Conservation (phyloP, 2,797 vertebrate species). For the Sitta carolinensis region DNA sequence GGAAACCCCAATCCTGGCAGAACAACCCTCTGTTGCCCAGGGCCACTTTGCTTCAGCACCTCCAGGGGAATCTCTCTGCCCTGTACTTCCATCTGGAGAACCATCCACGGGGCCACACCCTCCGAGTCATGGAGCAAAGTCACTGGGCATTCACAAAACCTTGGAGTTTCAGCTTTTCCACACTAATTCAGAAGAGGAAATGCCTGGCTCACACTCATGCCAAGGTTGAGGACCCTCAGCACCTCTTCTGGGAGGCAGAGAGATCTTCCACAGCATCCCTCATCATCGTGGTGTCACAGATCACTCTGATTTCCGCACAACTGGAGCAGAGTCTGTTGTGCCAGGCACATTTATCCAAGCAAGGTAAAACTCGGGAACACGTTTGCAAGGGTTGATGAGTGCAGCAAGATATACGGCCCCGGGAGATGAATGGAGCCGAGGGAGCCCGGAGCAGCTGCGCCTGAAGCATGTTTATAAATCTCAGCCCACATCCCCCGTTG, state of each 20-base stretch:
- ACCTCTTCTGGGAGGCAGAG: background rate
- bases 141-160: fast-evolving
- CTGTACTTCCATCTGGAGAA: background rate
- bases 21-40: fast-evolving
- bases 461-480: constrained; percentile 59
- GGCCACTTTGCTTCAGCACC: background rate
- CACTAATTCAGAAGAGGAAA: background rate
- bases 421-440: constrained; percentile 33
- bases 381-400: constrained; percentile 33
- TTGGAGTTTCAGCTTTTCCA: background rate
- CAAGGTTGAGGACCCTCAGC: fast-evolving
- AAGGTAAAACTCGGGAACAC: background rate
- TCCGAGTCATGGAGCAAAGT: background rate
- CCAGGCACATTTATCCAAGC: background rate
- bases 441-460: constrained; percentile 33
- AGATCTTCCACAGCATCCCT: background rate
- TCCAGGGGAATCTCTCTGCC: background rate
- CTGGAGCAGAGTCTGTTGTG: background rate
- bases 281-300: background rate
- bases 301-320: background rate
- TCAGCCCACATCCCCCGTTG: background rate
- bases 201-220: background rate
- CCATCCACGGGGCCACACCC: fast-evolving
- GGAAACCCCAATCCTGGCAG: background rate
- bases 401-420: background rate